A percentile compares a stretch with the other conserved stretches of the same genome.
Evolutionary conservation across 1,140 invertebrate species (phyloP).

Genomic region (Zaprionus camerounensis): DNA sequence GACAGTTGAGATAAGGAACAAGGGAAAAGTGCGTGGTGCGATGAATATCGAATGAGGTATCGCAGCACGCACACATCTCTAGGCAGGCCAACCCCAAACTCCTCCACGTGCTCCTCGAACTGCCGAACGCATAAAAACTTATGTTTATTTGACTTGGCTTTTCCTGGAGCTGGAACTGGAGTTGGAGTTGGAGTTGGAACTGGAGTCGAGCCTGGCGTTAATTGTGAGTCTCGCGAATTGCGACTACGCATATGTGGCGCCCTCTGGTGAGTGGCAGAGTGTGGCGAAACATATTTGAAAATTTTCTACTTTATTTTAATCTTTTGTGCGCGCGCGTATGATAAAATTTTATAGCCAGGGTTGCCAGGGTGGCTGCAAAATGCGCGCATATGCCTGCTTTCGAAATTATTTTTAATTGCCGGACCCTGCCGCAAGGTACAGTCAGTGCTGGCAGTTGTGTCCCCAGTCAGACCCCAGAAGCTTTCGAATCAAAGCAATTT

Average conservation of each 20-base stretch:
- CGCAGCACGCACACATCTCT: constrained; percentile 40
- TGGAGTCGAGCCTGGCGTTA: constrained; percentile 51
- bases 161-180: constrained; percentile 24
- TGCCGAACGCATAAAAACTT: constrained; percentile 79
- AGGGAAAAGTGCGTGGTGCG: not conserved
- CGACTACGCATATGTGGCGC: constrained; percentile 48
- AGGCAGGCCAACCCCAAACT: constrained; percentile 27
- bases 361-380: constrained; percentile 47
- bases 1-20: not conserved
- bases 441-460: constrained; percentile 32
- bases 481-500: constrained; percentile 82
- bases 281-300: constrained; percentile 59
- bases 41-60: not conserved
- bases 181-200: constrained; percentile 8
- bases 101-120: constrained; percentile 52
- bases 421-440: constrained; percentile 63
- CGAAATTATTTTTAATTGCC: constrained; percentile 79
- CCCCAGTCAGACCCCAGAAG: constrained; percentile 30
- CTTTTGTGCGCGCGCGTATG: constrained; percentile 52
- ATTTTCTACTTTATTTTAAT: constrained; percentile 77
- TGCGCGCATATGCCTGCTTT: constrained; percentile 64
- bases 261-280: constrained; percentile 30
- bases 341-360: constrained; percentile 67
- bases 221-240: constrained; percentile 70
- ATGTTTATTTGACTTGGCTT: constrained; percentile 83